Conservation (phyloP, 2,888 invertebrate species). For the Caenorhabditis sp. region DNA sequence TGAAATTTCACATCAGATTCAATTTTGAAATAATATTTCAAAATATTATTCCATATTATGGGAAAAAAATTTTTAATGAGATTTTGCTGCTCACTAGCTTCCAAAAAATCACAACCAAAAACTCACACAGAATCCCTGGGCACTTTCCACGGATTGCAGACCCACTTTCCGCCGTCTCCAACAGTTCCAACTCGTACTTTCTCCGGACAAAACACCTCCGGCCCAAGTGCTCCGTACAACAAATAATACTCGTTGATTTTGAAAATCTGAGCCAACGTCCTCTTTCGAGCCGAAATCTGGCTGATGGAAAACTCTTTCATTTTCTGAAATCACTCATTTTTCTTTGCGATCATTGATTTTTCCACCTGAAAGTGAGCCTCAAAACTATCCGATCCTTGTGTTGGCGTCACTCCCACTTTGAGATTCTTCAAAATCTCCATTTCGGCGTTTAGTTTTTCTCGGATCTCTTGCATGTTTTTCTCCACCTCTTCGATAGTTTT, state of each 20-base stretch:
- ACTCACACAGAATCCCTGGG: conserved; percentile 56
- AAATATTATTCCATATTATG: too few relatives aligned
- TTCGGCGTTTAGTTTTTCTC: background rate
- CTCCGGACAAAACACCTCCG: conserved; percentile 57
- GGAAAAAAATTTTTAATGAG: too few relatives aligned
- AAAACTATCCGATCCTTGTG: conserved; percentile 7
- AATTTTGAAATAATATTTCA: too few relatives aligned
- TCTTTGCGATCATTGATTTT: background rate
- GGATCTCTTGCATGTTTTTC: conserved; percentile 14
- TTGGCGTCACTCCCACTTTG: background rate
- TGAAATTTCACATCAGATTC: too few relatives aligned
- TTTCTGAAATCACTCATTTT: conserved; percentile 40
- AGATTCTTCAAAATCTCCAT: conserved; percentile 8
- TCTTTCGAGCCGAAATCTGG: conserved; percentile 31
- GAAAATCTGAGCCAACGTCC: conserved; percentile 8
- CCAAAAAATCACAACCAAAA: background rate
- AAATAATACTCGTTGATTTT: background rate
- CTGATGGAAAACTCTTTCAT: conserved; percentile 29
- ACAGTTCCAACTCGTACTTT: conserved; percentile 62
- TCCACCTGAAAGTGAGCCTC: conserved; percentile 18
- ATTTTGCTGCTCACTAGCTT: too few relatives aligned
- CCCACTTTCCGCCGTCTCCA: conserved; percentile 67
- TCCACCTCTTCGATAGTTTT: background rate
- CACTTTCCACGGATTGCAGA: conserved; percentile 64
- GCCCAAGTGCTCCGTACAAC: conserved; percentile 53